Evolutionary conservation across 2,888 invertebrate genomes (phyloP), one percentile per base, ranked within the genome.

Genomic region (Fragum sueziense): DNA sequence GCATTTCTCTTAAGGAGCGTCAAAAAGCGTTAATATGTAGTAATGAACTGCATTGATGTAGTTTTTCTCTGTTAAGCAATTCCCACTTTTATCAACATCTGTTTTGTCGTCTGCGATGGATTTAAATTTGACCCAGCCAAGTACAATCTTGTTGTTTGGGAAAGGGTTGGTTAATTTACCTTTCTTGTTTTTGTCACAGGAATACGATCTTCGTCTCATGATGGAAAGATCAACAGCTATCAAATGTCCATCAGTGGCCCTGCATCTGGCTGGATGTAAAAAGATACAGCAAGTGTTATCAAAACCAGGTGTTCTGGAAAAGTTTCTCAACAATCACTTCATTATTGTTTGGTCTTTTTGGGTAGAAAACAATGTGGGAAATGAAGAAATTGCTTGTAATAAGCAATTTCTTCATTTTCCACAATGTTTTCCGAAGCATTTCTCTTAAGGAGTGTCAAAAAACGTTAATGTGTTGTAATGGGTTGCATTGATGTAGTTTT

Each of bases 221-320:
- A 96, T 99, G 82, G 99, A 99, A 94, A 95, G 96, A 83, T 97
- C 97, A 0, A 88, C 94, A 72, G 98, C 99, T 1, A 97, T 99
- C 88, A 99, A 99, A 93, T 98, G 98, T 89, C 99, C 99, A 0
- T 97, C 97, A n/a, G 97, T 98, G 89, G 93, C 93, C 33, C 93
- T 94, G 41, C 94, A 95, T 93, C 94, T 99, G 88, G 98, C 98
- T 0, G 98, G 98, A 54, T 97, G 97, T 0, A 98, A 98, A 94
- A 98, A 98, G 94, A 95, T 99, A n/a, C 99, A 99, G 93, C 97
- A 99, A 94, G 96, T 97, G 47, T 93, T 99, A 73, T 96, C 97
- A 0, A 94, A 95, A 72, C 95, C 87, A 2, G 90, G 90, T 1
- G 83, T 85, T 9, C 74, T 91, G 14, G 90, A 91, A 76, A 80